Conservation (phyloP, 2,888 invertebrate species). For the Macrophya annulata region DNA sequence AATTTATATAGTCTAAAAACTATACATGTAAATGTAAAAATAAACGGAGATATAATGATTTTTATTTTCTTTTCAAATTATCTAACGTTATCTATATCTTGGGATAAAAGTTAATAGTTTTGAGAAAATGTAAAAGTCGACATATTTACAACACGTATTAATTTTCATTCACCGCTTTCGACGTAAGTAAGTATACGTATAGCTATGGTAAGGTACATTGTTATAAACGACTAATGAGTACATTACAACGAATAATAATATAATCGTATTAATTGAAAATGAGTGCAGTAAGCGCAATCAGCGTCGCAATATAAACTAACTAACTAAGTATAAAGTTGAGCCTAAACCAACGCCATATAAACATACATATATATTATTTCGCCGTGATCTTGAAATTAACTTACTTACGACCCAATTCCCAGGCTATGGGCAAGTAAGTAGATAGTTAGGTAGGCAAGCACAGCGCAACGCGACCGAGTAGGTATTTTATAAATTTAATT, state of each 20-base stretch:
- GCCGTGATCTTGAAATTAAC: slow-evolving; percentile 72
- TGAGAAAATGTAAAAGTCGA: slow-evolving; percentile 33
- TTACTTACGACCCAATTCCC: slow-evolving; percentile 68
- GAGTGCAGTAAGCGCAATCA: not conserved
- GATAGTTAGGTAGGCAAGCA: not conserved
- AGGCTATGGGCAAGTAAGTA: slow-evolving; percentile 48
- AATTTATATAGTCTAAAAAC: too few species aligned
- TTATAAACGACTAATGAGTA: not conserved
- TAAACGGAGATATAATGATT: not conserved
- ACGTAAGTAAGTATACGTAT: too few species aligned
- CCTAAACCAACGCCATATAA: slow-evolving; percentile 53
- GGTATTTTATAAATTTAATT: slow-evolving; percentile 24
- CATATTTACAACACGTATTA: slow-evolving; percentile 13
- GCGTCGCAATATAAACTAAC: not conserved
- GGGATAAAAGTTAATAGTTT: not conserved
- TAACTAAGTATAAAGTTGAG: slow-evolving; percentile 10
- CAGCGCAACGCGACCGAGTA: not conserved
- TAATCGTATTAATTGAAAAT: slow-evolving; percentile 10
- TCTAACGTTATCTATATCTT: not conserved
- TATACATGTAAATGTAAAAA: not conserved
- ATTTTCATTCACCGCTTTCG: slow-evolving; percentile 1
- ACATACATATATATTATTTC: slow-evolving; percentile 50
- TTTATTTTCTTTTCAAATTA: not conserved
- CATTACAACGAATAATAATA: not conserved
- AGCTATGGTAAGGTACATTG: not conserved